These are phyloP conservation scores for Ophthalmolycus amberensis DNA, from an alignment of 2,113 vertebrate species.

Conservation along the genomic window DNA sequence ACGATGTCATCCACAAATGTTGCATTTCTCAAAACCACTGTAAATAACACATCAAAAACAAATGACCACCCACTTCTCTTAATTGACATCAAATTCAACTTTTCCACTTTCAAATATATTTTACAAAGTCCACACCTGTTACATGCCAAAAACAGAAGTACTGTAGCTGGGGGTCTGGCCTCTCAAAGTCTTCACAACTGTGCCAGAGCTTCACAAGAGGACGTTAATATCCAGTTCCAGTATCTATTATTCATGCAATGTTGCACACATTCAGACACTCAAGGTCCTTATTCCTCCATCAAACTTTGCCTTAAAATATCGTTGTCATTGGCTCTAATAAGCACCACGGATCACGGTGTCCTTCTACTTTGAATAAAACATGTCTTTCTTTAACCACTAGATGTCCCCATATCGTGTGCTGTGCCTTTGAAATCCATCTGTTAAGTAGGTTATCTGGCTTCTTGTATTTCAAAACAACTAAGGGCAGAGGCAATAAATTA, in stretches of 20 bases:
- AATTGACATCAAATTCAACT: slow-evolving; percentile 4
- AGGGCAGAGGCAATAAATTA: slow-evolving; percentile 31
- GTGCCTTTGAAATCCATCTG: slow-evolving; percentile 26
- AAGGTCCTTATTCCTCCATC: slow-evolving; percentile 36
- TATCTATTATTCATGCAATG: slow-evolving; percentile 62
- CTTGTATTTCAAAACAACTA: slow-evolving; percentile 10
- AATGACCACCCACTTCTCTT: neutral
- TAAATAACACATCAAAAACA: neutral
- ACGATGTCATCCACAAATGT: slow-evolving; percentile 3
- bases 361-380: slow-evolving; percentile 16
- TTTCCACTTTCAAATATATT: slow-evolving; percentile 48
- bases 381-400: slow-evolving; percentile 61
- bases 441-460: slow-evolving; percentile 33
- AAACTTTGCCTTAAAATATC: slow-evolving; percentile 19
- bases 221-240: slow-evolving; percentile 59
- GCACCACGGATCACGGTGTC: slow-evolving; percentile 3
- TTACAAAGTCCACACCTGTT: slow-evolving; percentile 39
- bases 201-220: slow-evolving; percentile 35
- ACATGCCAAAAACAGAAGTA: slow-evolving; percentile 35
- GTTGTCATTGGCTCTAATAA: slow-evolving; percentile 12
- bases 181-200: slow-evolving; percentile 21
- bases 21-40: slow-evolving; percentile 1
- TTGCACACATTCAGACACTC: slow-evolving; percentile 47
- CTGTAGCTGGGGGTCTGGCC: slow-evolving; percentile 28
- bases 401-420: slow-evolving; percentile 53